Percentiles rank a stretch among this genome's conserved stretches.
Conservation (phyloP, 2,113 vertebrate genomes). For the Empidonax alnorum region DNA sequence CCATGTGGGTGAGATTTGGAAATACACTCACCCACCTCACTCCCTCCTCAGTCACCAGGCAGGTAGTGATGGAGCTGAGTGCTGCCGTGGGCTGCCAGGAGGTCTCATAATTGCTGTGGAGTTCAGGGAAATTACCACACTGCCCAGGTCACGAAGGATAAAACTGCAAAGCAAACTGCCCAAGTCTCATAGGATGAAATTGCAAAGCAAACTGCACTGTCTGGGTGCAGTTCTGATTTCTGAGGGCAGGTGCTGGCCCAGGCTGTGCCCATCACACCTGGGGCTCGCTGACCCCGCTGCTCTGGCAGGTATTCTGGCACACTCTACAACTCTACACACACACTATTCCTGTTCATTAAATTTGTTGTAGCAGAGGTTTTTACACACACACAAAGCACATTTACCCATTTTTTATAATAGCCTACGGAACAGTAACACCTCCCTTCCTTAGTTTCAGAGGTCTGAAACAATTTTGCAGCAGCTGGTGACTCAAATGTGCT, state of each 20-base stretch:
- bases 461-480: neutral
- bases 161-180: neutral
- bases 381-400: neutral
- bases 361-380: neutral
- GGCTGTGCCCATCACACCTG: accelerated
- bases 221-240: neutral
- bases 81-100: accelerated
- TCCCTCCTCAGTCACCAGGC: neutral
- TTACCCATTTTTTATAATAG: neutral
- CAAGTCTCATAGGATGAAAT: accelerated
- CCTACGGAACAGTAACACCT: neutral
- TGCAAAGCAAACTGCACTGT: neutral
- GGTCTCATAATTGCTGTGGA: neutral
- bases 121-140: neutral
- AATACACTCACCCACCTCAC: accelerated
- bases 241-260: neutral
- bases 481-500: neutral
- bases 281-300: neutral
- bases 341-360: neutral
- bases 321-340: neutral
- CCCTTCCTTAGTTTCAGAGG: neutral
- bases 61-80: accelerated
- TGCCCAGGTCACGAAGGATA: accelerated
- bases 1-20: neutral
- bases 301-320: neutral